Percentiles rank a stretch among this genome's conserved stretches.
Conservation (phyloP, 1,140 invertebrate genomes). For the Oryctes rhinoceros region DNA sequence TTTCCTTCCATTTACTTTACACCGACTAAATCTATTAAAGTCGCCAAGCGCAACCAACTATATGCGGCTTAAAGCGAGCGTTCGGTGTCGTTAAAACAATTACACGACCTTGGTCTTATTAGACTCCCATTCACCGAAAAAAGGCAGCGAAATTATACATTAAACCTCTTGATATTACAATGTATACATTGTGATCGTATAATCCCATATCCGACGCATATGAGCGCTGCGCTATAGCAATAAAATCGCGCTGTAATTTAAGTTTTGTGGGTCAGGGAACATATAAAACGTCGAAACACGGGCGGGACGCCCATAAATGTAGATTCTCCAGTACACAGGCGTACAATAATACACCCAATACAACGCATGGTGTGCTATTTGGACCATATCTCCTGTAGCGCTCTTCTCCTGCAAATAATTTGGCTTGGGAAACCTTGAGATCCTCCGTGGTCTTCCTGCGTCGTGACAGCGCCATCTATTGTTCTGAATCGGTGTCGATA, state of each 20-base stretch:
- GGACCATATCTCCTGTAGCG: slow-evolving; percentile 11
- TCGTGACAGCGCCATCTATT: slow-evolving; percentile 4
- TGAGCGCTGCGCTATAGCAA: neutral
- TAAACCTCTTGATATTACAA: neutral
- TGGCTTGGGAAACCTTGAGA: slow-evolving; percentile 8
- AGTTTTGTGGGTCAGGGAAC: slow-evolving; percentile 20
- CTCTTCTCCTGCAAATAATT: neutral
- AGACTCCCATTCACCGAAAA: neutral
- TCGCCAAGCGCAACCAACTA: neutral
- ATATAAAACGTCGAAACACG: slow-evolving; percentile 14
- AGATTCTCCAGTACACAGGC: neutral
- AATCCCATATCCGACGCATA: neutral
- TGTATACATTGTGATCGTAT: neutral
- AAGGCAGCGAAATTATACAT: slow-evolving; percentile 1
- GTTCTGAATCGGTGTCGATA: neutral
- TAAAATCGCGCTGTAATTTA: slow-evolving; percentile 1
- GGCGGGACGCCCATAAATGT: neutral
- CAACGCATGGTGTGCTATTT: neutral
- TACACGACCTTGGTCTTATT: neutral
- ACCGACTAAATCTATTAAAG: neutral
- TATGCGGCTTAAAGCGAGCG: neutral
- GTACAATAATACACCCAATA: neutral
- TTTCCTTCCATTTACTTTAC: neutral
- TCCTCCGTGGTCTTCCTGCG: neutral
- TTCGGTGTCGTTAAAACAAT: neutral